Conservation (phyloP, 2,797 vertebrate genomes). For the Hippoglossus hippoglossus region DNA sequence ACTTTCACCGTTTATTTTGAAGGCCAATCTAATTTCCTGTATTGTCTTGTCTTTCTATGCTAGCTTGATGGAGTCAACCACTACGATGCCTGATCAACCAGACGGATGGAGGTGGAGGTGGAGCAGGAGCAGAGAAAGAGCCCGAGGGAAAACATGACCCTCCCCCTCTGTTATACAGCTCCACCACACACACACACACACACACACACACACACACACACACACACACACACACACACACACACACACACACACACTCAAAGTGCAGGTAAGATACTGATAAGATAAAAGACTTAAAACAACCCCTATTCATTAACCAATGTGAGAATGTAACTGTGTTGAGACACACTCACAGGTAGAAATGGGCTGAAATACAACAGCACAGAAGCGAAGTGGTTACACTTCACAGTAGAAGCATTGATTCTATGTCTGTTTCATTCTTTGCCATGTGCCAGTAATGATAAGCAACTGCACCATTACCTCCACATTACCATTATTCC, state of each 20-base stretch:
- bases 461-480: neutral
- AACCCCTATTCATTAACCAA: neutral
- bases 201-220: conserved; percentile 4
- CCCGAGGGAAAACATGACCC: conserved; percentile 24
- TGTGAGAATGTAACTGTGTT: neutral
- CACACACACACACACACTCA: conserved; percentile 12
- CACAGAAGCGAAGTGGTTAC: no score
- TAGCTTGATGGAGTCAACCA: conserved; percentile 15
- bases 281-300: conserved; percentile 9
- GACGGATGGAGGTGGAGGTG: conserved; percentile 38
- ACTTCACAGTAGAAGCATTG: no score
- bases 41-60: neutral
- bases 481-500: neutral
- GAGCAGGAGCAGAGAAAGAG: conserved; percentile 19
- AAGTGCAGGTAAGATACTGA: neutral
- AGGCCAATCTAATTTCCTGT: neutral
- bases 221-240: conserved; percentile 15
- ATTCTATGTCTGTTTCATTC: neutral
- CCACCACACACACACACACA: neutral
- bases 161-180: conserved; percentile 4
- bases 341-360: no score
- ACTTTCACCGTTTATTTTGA: conserved; percentile 34
- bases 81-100: conserved; percentile 23
- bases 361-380: no score
- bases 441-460: neutral